Evolutionary conservation across 2,888 invertebrate genomes (phyloP), one percentile per base, ranked within the genome.

Genomic region (Julus scanicus): DNA sequence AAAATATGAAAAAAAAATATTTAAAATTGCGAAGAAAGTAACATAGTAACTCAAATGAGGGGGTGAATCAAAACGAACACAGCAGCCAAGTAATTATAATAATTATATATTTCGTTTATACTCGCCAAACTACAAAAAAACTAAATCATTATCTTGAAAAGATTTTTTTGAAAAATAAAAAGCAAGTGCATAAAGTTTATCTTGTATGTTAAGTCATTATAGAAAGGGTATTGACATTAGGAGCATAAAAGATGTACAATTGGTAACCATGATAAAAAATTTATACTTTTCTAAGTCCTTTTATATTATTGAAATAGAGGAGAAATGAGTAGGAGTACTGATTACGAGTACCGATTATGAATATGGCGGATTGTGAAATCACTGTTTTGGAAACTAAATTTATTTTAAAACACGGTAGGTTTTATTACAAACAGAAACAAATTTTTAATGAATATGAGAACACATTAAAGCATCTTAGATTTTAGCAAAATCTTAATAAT

Each of bases 51-150:
- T 71, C 8, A 71, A 71, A 29, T 71, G 71, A 29, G 71, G 17
- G 29, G 71, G 71, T 71, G 71, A 71, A 71, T 71, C 20, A 29
- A 71, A 71, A 29, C 71, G 71, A 71, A 29, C 71, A 29, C 71
- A 71, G 71, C 29, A 71, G 71, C 71, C 8, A 29, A 71, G 71
- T 71, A 71, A 71, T 71, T 71, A 71, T 29, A 29, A 71, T 71
- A 71, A 71, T 71, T 71, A 71, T 29, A 71, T 71, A 71, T 71
- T 71, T 29, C 20, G 1, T 29, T 29, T 71, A 29, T 29, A 71
- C 71, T 71, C 63, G 1, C 63, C 71, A 71, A 71, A 29, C 29
- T 71, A 71, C 29, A 29, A 71, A 63, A 71, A 71, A 20, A 3
- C 9, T 20, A 71, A 29, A 71, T 71, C 29, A 29, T 71, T 71